phyloP scores from a whole-genome alignment of 2,113 vertebrate species.

The Alouatta palliata region DNA sequence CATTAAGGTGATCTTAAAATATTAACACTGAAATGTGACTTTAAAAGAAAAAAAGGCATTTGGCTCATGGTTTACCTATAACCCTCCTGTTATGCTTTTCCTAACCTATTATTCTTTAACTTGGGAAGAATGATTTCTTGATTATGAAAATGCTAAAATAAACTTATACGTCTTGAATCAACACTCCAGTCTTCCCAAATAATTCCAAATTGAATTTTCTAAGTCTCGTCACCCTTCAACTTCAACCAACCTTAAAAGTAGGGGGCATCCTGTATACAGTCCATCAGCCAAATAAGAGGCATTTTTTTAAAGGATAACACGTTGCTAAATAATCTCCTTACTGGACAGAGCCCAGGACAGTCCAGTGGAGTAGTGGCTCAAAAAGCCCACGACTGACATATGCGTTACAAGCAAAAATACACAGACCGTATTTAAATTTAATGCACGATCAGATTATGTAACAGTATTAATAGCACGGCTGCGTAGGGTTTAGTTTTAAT shows the following conservation, averaged over 20 bases:
- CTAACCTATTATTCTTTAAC: constrained; percentile 23
- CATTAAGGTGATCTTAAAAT: background rate
- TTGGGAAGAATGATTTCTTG: constrained; percentile 24
- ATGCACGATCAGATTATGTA: background rate
- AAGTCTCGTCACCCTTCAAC: constrained; percentile 10
- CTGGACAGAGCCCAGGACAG: background rate
- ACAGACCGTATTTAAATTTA: constrained; percentile 27
- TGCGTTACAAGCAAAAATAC: constrained; percentile 2
- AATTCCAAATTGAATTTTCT: background rate
- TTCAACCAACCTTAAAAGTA: constrained; percentile 7
- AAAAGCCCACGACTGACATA: background rate
- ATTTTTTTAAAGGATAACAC: constrained; percentile 45
- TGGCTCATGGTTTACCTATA: background rate
- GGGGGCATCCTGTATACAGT: background rate
- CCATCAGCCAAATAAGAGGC: constrained; percentile 10
- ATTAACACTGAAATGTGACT: constrained; percentile 23
- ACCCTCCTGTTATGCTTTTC: background rate
- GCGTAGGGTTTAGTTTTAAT: background rate
- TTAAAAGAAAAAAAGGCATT: background rate
- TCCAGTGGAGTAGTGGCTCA: background rate
- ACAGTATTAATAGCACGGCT: background rate
- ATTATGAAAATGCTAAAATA: constrained; percentile 42
- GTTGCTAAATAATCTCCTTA: constrained; percentile 22
- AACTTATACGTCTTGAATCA: constrained; percentile 7
- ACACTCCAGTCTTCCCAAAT: constrained; percentile 12